phyloP scores from a whole-genome alignment of 2,888 invertebrate genomes.

The Hydropsyche betteni region DNA sequence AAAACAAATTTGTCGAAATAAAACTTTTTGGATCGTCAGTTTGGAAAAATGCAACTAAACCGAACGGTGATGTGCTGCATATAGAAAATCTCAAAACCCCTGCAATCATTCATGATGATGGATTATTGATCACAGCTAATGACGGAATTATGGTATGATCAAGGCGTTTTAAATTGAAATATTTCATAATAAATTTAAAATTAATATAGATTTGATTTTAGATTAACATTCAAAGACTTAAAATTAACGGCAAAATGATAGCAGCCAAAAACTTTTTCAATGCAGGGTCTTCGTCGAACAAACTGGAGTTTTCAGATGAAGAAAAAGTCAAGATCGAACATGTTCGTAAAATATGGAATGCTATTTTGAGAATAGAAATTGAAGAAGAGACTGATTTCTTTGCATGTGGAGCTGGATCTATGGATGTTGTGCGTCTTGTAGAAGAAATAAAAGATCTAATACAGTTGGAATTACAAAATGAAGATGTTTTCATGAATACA shows the following conservation, averaged over 20 bases:
- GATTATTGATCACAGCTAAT: conserved; percentile 81
- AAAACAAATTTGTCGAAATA: conserved; percentile 69
- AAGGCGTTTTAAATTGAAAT: conserved; percentile 53
- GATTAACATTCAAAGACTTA: conserved; percentile 81
- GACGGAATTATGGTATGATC: conserved; percentile 79
- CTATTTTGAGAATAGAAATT: conserved; percentile 80
- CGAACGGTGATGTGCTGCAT: conserved; percentile 67
- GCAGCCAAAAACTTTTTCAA: conserved; percentile 82
- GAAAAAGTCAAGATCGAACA: conserved; percentile 75
- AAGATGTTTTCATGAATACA: conserved; percentile 93
- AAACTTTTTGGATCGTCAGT: conserved; percentile 83
- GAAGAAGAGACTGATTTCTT: conserved; percentile 91
- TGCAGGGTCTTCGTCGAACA: conserved; percentile 65
- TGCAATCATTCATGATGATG: conserved; percentile 79
- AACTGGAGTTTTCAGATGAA: conserved; percentile 74
- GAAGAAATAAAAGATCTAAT: conserved; percentile 90
- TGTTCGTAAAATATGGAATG: conserved; percentile 80
- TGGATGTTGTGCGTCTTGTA: conserved; percentile 94
- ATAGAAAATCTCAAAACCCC: conserved; percentile 70
- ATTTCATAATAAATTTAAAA: background rate
- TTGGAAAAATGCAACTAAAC: conserved; percentile 69
- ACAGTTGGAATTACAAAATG: conserved; percentile 81
- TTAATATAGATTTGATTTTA: conserved; percentile 55
- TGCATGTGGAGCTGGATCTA: conserved; percentile 93
- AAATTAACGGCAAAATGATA: conserved; percentile 83